Conservation (phyloP, 2,113 vertebrate species). For the Sminthopsis crassicaudata region DNA sequence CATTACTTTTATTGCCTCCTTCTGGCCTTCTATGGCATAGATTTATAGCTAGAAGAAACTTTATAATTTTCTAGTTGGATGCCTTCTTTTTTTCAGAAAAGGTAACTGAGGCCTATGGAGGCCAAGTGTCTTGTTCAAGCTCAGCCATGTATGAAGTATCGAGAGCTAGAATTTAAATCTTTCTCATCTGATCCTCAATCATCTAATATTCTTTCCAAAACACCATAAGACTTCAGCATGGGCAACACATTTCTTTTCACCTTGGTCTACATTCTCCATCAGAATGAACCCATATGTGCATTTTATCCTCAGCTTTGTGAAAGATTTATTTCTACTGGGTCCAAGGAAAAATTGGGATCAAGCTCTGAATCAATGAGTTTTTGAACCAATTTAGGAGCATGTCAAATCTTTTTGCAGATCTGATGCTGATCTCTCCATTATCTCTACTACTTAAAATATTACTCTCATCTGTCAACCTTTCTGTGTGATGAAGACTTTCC, state of each 20-base stretch:
- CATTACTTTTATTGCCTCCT: not conserved
- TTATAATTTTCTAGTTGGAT: not conserved
- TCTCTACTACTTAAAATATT: too few species aligned
- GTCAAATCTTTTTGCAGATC: not conserved
- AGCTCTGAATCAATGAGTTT: not conserved
- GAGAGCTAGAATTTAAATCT: not conserved
- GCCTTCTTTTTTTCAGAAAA: not conserved
- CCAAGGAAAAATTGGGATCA: not conserved
- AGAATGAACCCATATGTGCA: not conserved
- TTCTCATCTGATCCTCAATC: not conserved
- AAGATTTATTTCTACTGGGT: not conserved
- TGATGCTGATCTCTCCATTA: not conserved
- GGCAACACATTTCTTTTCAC: not conserved
- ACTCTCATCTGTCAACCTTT: not conserved
- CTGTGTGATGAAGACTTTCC: not conserved
- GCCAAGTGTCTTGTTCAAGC: not conserved
- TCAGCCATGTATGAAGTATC: not conserved
- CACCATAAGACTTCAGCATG: not conserved
- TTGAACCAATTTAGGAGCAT: not conserved
- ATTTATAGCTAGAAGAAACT: not conserved
- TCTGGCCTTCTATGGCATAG: not conserved
- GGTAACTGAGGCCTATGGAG: too few species aligned
- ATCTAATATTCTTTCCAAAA: not conserved
- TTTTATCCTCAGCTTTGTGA: not conserved
- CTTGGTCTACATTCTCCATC: not conserved